phyloP scores from a whole-genome alignment of 2,888 invertebrate species.

The Volucella bombylans region DNA sequence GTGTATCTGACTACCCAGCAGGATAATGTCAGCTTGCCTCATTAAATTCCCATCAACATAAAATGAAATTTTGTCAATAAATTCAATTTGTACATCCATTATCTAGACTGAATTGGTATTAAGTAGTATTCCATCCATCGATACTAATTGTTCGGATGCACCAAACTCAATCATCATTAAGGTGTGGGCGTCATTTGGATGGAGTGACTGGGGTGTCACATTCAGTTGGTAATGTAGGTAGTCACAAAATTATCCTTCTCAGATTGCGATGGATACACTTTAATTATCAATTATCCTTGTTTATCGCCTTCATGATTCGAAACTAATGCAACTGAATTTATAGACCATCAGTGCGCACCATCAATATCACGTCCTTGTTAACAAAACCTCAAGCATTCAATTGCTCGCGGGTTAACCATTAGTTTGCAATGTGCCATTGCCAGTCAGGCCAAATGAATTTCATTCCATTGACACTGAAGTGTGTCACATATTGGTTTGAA shows the following conservation, averaged over 20 bases:
- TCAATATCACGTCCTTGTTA: too few relatives aligned
- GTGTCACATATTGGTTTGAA: too few relatives aligned
- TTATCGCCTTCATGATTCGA: background rate
- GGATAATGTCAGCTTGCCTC: conserved; percentile 59
- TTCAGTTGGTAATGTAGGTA: conserved; percentile 43
- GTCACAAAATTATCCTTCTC: conserved; percentile 33
- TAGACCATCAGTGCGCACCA: too few relatives aligned
- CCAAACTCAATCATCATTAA: conserved; percentile 58
- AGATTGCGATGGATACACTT: conserved; percentile 46
- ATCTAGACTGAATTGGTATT: conserved; percentile 11
- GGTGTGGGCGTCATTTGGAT: conserved; percentile 38
- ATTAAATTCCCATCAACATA: conserved; percentile 68
- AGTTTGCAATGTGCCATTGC: too few relatives aligned
- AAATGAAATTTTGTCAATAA: conserved; percentile 55
- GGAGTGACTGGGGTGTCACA: conserved; percentile 24
- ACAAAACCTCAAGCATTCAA: too few relatives aligned
- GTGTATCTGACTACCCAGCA: conserved; percentile 8
- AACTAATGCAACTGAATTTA: too few relatives aligned
- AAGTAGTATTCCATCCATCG: conserved; percentile 5
- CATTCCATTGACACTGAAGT: too few relatives aligned
- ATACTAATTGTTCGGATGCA: conserved; percentile 6
- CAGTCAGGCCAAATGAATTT: too few relatives aligned
- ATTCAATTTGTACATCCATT: conserved; percentile 66
- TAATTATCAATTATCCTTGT: conserved; percentile 47
- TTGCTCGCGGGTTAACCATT: too few relatives aligned